A percentile compares a stretch with the other conserved stretches of the same genome.
Conservation (phyloP, 2,888 invertebrate species). For the Rambutsinella grinnellia region DNA sequence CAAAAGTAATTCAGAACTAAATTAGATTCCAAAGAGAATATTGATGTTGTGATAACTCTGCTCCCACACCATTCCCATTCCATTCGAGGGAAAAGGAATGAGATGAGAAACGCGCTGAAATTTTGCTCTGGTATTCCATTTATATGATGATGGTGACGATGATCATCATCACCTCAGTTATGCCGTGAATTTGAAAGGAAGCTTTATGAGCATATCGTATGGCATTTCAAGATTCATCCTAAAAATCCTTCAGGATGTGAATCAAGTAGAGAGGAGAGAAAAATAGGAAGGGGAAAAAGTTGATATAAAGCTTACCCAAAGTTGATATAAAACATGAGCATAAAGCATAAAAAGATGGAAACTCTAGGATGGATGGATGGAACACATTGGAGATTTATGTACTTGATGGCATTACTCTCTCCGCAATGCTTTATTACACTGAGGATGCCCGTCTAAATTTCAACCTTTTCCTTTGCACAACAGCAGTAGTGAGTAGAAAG, state of each 20-base stretch:
- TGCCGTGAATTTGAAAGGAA: constrained; percentile 28
- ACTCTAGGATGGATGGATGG: constrained; percentile 14
- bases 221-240: constrained; percentile 50
- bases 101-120: no score
- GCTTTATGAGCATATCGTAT: constrained; percentile 43
- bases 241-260: no score
- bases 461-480: no score
- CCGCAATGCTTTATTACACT: no score
- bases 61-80: no score
- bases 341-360: constrained; percentile 39
- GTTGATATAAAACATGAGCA: constrained; percentile 43
- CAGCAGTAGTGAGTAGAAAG: no score
- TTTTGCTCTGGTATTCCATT: constrained; percentile 6
- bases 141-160: constrained; percentile 16
- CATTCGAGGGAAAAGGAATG: no score
- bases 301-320: constrained; percentile 4
- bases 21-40: no score
- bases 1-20: no score
- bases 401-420: background rate
- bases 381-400: constrained; percentile 32
- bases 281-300: constrained; percentile 1
- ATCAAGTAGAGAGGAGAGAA: constrained; percentile 19
- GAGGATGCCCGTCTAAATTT: no score
- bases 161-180: constrained; percentile 23
- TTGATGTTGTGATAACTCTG: no score